phyloP scores from a whole-genome alignment of 2,888 invertebrate genomes.

The Agrochola lychnidis region DNA sequence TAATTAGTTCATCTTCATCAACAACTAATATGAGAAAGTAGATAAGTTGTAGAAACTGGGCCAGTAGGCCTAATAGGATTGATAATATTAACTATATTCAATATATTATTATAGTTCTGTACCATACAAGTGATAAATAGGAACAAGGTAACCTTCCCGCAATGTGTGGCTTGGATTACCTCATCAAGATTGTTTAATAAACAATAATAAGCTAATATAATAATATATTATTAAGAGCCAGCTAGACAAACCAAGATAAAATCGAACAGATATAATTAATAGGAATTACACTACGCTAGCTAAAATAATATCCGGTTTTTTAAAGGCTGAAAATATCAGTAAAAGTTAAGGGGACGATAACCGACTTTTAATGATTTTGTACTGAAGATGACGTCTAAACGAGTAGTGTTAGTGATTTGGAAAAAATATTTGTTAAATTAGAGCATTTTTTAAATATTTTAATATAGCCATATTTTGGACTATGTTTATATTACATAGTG shows the following conservation, averaged over 20 bases:
- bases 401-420: too few relatives aligned
- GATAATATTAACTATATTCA: constrained; percentile 15
- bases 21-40: neutral
- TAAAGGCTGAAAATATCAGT: too few relatives aligned
- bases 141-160: constrained; percentile 13
- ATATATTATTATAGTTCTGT: neutral
- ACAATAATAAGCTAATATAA: constrained; percentile 34
- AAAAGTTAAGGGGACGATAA: too few relatives aligned
- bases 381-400: too few relatives aligned
- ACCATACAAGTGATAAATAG: neutral
- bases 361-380: too few relatives aligned
- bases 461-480: too few relatives aligned
- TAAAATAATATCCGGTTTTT: neutral
- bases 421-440: too few relatives aligned
- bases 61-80: constrained; percentile 4
- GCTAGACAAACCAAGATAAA: constrained; percentile 4
- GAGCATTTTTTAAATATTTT: too few relatives aligned
- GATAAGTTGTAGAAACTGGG: constrained; percentile 22
- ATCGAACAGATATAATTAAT: neutral
- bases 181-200: constrained; percentile 31
- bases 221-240: constrained; percentile 19
- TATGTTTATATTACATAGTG: too few relatives aligned
- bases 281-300: neutral
- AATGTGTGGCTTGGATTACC: constrained; percentile 28
- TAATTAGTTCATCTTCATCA: constrained; percentile 24